Percentiles rank a stretch among this genome's conserved stretches.
Evolutionary conservation across 2,113 vertebrate species (phyloP).

Genomic region (Osmerus eperlanus): DNA sequence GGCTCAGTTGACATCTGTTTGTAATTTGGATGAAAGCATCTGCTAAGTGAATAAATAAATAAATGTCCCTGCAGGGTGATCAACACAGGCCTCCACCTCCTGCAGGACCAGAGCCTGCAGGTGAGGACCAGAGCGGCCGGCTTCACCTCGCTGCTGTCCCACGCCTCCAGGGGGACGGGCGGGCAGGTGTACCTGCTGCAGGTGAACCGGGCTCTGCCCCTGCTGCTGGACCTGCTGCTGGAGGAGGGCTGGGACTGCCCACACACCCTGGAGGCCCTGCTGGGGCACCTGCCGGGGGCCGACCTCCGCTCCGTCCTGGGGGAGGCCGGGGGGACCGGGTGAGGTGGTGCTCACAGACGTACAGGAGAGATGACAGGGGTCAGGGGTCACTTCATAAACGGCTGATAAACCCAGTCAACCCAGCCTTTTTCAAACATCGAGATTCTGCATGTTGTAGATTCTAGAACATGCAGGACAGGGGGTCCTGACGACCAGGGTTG

Average conservation of each 20-base stretch:
- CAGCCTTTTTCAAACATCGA: not conserved
- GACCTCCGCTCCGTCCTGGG: constrained; percentile 66
- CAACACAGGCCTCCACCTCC: constrained; percentile 70
- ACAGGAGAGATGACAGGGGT: too few species aligned
- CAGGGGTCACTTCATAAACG: not conserved
- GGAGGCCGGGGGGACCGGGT: constrained; percentile 65
- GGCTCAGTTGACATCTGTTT: too few species aligned
- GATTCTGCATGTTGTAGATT: too few species aligned
- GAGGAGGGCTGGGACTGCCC: constrained; percentile 63
- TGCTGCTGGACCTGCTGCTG: constrained; percentile 74
- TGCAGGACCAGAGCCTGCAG: constrained; percentile 81
- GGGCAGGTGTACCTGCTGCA: constrained; percentile 62
- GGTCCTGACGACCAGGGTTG: too few species aligned
- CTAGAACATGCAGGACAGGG: too few species aligned
- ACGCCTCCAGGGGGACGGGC: not conserved
- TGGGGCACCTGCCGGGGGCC: constrained; percentile 71
- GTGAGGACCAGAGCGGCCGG: constrained; percentile 69
- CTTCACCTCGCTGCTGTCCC: constrained; percentile 69
- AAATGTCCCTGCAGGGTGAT: constrained; percentile 67
- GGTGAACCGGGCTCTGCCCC: constrained; percentile 69
- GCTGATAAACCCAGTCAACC: not conserved
- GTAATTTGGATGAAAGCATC: too few species aligned
- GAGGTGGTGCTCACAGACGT: constrained; percentile 30
- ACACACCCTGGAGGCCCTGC: constrained; percentile 66
- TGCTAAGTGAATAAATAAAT: too few species aligned